Percentiles rank a stretch among this genome's conserved stretches.
Evolutionary conservation across 35 echinoderm and acorn worm genomes (phyloP).

Genomic region (Amphiura filiformis): DNA sequence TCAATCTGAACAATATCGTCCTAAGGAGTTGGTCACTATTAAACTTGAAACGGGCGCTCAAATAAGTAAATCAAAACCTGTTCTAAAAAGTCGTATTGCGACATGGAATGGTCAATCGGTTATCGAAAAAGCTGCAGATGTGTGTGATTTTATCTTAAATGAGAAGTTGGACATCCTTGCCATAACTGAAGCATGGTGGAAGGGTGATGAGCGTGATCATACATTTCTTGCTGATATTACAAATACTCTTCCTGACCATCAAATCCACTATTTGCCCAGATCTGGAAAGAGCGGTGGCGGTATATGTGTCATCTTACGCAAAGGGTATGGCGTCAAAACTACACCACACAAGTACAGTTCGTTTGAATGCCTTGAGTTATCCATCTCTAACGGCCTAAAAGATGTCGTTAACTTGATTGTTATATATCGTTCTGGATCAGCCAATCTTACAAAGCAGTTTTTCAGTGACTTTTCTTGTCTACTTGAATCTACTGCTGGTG

Average conservation of each 20-base stretch:
- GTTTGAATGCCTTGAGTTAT: constrained; percentile 27
- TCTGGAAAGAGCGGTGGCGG: constrained; percentile 30
- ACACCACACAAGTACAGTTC: background rate
- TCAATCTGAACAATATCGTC: no score
- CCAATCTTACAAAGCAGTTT: background rate
- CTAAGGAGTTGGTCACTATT: no score
- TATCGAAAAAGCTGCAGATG: no score
- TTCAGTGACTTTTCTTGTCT: background rate
- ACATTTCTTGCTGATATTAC: constrained; percentile 22
- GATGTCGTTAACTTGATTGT: background rate
- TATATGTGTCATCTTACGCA: constrained; percentile 28
- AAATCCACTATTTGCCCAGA: background rate
- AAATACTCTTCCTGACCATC: constrained; percentile 27
- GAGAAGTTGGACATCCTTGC: constrained; percentile 45
- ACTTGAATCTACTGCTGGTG: background rate
- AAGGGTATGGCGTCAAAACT: background rate
- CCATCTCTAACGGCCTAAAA: background rate
- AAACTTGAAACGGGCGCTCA: no score
- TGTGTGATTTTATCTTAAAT: constrained; percentile 41
- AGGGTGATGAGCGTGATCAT: constrained; percentile 27
- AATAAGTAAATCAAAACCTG: no score
- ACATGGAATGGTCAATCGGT: no score
- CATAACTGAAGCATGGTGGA: constrained; percentile 48
- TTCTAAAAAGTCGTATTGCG: no score
- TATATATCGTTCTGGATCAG: constrained; percentile 25